phyloP scores from a whole-genome alignment of 2,113 vertebrate species.

The Zosterops hypoxanthus region DNA sequence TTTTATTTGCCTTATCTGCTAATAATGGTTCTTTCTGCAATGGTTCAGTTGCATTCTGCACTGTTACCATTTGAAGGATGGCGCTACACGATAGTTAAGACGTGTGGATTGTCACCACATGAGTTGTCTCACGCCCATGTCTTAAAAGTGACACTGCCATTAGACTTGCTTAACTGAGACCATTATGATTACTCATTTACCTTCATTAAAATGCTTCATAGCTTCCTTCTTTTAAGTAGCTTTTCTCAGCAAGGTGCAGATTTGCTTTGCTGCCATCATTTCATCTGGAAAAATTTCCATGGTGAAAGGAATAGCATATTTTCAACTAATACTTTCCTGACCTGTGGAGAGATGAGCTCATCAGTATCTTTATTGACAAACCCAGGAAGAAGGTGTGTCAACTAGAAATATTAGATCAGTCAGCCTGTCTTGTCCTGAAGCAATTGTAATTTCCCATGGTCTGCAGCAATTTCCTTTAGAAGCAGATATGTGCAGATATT shows the following conservation, averaged over 20 bases:
- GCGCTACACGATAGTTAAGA: not conserved
- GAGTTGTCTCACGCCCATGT: not conserved
- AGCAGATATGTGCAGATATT: constrained; percentile 20
- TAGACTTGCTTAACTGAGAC: constrained; percentile 35
- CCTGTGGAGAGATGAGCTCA: constrained; percentile 49
- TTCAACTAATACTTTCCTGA: constrained; percentile 20
- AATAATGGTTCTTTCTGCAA: not conserved
- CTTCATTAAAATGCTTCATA: constrained; percentile 47
- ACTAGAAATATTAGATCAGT: constrained; percentile 63
- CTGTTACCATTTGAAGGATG: not conserved
- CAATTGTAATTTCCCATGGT: constrained; percentile 66
- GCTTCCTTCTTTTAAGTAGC: constrained; percentile 53
- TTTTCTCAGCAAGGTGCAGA: constrained; percentile 60
- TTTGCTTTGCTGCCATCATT: constrained; percentile 25
- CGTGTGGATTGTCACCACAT: not conserved
- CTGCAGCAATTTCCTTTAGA: constrained; percentile 62
- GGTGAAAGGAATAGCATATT: constrained; percentile 14
- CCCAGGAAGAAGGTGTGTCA: constrained; percentile 56
- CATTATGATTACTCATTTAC: constrained; percentile 40
- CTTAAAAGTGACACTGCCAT: constrained; percentile 14
- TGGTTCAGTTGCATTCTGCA: not conserved
- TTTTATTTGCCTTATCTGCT: constrained; percentile 8
- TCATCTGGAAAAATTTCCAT: constrained; percentile 25
- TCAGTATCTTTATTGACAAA: constrained; percentile 51
- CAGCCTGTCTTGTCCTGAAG: constrained; percentile 55